Percentiles rank a stretch among this genome's conserved stretches.
These are phyloP conservation scores for Erebia palarica DNA, from an alignment of 2,888 invertebrate species.

Conservation along the genomic window DNA sequence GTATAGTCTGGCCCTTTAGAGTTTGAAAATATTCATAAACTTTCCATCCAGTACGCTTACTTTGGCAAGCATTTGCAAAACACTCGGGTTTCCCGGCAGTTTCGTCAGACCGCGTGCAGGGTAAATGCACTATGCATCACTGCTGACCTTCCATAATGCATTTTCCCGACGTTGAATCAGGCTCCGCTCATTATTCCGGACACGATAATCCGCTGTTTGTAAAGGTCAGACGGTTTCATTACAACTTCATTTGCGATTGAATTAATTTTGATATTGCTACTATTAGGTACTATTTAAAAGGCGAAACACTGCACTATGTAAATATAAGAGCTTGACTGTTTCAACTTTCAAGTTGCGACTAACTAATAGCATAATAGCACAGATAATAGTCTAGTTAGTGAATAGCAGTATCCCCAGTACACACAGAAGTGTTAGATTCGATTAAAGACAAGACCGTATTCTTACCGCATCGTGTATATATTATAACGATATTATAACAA, in stretches of 20 bases:
- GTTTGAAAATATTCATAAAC: background rate
- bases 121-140: background rate
- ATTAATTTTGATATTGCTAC: background rate
- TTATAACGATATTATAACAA: too few species aligned
- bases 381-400: too few species aligned
- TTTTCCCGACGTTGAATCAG: background rate
- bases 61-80: conserved; percentile 2
- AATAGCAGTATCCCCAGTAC: too few species aligned
- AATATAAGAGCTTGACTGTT: too few species aligned
- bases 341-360: too few species aligned
- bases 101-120: background rate
- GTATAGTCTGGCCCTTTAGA: too few species aligned
- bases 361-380: too few species aligned
- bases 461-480: too few species aligned
- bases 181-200: background rate
- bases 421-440: too few species aligned
- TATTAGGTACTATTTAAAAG: background rate
- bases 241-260: background rate
- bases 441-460: too few species aligned
- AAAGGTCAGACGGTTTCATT: background rate
- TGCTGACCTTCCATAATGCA: conserved; percentile 1
- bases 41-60: background rate
- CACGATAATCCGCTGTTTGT: background rate
- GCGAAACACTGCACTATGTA: background rate
- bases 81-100: background rate